Evolutionary conservation across 2,888 invertebrate species (phyloP).

Genomic region (Sarcophaga variegata): DNA sequence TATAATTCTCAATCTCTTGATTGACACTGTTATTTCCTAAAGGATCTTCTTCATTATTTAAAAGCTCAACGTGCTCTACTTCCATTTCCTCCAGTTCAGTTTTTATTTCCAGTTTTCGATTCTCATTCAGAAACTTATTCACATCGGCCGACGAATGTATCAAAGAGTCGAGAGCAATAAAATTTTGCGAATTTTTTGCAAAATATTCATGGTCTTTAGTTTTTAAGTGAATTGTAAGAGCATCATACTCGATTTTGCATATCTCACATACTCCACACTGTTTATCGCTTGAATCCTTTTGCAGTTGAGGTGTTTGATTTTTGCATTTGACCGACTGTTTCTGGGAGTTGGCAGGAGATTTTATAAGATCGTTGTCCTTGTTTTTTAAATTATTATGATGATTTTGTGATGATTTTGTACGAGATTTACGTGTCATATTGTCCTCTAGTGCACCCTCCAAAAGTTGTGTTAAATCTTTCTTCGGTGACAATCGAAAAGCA

Average conservation of each 20-base stretch:
- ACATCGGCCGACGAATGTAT: constrained; percentile 87
- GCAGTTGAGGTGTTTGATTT: constrained; percentile 66
- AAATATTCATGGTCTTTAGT: constrained; percentile 89
- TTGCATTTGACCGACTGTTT: constrained; percentile 63
- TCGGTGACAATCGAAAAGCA: constrained; percentile 77
- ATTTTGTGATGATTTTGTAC: constrained; percentile 77
- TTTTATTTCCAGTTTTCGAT: constrained; percentile 82
- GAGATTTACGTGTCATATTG: constrained; percentile 80
- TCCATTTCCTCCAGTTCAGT: constrained; percentile 79
- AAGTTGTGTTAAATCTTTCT: constrained; percentile 63
- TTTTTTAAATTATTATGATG: constrained; percentile 71
- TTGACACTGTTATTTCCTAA: constrained; percentile 66
- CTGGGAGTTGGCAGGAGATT: constrained; percentile 71
- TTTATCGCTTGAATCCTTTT: constrained; percentile 79
- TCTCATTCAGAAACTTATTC: constrained; percentile 85
- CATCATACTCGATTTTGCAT: constrained; percentile 89
- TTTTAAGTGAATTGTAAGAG: constrained; percentile 87
- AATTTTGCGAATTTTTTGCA: constrained; percentile 88
- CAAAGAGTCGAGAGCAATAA: constrained; percentile 88
- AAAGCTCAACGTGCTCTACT: constrained; percentile 74
- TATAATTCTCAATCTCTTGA: constrained; percentile 54
- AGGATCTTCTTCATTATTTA: constrained; percentile 70
- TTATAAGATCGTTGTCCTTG: constrained; percentile 72
- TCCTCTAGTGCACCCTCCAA: constrained; percentile 52
- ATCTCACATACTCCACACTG: constrained; percentile 90